A percentile compares a stretch with the other conserved stretches of the same genome.
phyloP scores from a whole-genome alignment of 2,113 vertebrate genomes.

The Axis porcinus region DNA sequence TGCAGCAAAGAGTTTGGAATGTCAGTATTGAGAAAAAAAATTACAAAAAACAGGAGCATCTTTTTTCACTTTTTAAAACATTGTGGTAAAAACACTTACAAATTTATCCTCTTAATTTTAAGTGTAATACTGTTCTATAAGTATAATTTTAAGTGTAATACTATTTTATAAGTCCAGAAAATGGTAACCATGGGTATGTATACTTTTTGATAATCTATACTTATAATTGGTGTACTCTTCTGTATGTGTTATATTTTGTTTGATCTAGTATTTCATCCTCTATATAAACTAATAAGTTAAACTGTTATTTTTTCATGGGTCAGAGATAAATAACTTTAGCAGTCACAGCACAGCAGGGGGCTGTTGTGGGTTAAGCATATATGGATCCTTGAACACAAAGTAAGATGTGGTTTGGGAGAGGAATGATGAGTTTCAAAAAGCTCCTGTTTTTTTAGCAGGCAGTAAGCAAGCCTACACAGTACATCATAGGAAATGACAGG shows the following conservation, averaged over 20 bases:
- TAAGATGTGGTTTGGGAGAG: neutral
- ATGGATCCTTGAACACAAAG: neutral
- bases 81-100: neutral
- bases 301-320: neutral
- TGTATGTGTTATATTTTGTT: neutral
- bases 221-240: neutral
- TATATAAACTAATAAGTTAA: neutral
- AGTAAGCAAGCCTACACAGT: neutral
- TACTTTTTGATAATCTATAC: neutral
- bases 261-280: neutral
- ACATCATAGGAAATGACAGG: neutral
- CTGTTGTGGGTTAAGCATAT: neutral
- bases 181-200: neutral
- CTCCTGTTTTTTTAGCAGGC: neutral
- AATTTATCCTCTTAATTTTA: neutral
- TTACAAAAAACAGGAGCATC: neutral
- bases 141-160: neutral
- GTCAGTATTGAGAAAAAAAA: neutral
- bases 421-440: neutral
- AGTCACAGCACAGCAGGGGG: neutral
- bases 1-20: neutral
- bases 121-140: neutral
- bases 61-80: neutral
- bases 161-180: neutral
- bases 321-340: neutral